Conservation (phyloP, 2,113 vertebrate genomes). For the Anseranas semipalmata region DNA sequence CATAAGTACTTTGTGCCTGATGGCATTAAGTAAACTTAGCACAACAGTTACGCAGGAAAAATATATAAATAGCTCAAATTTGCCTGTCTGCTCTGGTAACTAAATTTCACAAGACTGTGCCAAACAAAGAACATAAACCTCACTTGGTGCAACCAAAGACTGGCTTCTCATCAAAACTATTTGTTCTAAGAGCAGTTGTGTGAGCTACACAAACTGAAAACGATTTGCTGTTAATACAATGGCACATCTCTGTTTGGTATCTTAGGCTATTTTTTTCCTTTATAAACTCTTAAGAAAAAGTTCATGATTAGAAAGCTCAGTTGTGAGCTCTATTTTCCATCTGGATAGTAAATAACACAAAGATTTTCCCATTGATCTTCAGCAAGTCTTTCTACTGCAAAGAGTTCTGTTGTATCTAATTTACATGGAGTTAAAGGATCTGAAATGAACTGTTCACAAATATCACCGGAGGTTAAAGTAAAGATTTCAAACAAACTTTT, state of each 20-base stretch:
- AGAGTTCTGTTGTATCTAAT: background rate
- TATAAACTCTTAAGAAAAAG: background rate
- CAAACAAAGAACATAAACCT: slow-evolving; percentile 15
- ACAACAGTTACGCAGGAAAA: background rate
- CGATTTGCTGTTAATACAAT: background rate
- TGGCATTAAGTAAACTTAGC: background rate
- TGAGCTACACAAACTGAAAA: background rate
- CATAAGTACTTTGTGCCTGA: background rate
- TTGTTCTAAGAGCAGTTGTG: slow-evolving; percentile 7
- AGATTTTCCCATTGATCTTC: slow-evolving; percentile 8
- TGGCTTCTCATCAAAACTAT: slow-evolving; percentile 3
- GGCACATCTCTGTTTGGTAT: background rate
- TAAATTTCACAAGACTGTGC: background rate
- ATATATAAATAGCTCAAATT: slow-evolving; percentile 37
- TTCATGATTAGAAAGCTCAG: background rate
- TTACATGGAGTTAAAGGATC: background rate
- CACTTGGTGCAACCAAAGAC: background rate
- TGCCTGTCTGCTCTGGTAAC: background rate
- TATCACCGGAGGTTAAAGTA: slow-evolving; percentile 5
- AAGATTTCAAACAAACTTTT: background rate
- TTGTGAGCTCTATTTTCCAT: background rate
- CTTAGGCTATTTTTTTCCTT: background rate
- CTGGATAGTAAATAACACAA: background rate
- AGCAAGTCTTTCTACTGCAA: background rate
- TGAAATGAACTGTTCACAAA: slow-evolving; percentile 16